A percentile compares a stretch with the other conserved stretches of the same genome.
These are phyloP conservation scores for Plutomurus gul DNA, from an alignment of 1,140 invertebrate genomes.

Conservation along the genomic window DNA sequence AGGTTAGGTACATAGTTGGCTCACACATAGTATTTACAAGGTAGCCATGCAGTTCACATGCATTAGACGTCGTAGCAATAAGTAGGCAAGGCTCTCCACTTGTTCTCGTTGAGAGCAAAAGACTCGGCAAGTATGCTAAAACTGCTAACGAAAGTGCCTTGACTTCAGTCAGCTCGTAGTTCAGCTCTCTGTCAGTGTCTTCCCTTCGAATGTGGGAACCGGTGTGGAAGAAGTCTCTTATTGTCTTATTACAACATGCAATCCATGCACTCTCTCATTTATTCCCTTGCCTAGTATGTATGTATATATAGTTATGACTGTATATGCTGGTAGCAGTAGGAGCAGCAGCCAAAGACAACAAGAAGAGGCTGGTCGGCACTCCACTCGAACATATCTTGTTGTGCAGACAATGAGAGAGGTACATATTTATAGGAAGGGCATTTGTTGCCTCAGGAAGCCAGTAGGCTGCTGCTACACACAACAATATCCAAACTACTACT, in stretches of 20 bases:
- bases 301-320: too few relatives aligned
- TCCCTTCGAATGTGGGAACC: neutral
- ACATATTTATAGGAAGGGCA: slow-evolving; percentile 22
- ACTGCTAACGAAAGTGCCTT: neutral
- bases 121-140: neutral
- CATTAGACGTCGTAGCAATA: too few relatives aligned
- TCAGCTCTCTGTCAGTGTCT: neutral
- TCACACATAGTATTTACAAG: too few relatives aligned
- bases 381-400: too few relatives aligned
- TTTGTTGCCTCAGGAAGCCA: slow-evolving; percentile 19
- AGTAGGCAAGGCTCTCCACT: neutral
- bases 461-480: neutral
- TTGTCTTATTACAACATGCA: too few relatives aligned
- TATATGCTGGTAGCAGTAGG: too few relatives aligned
- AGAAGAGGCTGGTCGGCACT: neutral
- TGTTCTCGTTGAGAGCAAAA: slow-evolving; percentile 18
- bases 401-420: too few relatives aligned
- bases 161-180: neutral
- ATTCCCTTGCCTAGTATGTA: too few relatives aligned
- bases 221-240: neutral
- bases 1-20: too few relatives aligned
- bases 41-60: too few relatives aligned
- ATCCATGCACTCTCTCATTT: too few relatives aligned
- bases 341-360: too few relatives aligned
- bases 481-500: neutral